phyloP scores from a whole-genome alignment of 2,888 invertebrate species.

The Escarpia spicata region DNA sequence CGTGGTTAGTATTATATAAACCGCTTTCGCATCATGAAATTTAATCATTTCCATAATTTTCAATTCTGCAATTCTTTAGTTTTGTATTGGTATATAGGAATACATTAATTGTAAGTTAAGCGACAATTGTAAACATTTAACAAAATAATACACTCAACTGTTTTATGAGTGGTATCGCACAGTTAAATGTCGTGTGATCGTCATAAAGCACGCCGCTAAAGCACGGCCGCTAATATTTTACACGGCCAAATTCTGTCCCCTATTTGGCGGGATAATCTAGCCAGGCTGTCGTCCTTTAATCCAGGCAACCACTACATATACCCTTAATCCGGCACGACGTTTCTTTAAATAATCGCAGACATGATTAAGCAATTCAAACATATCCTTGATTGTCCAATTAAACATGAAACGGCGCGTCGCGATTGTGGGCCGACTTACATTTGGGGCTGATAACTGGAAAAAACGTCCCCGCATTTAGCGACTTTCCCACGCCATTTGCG shows the following conservation, averaged over 20 bases:
- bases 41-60: too few species aligned
- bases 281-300: neutral
- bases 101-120: too few species aligned
- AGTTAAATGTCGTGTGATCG: neutral
- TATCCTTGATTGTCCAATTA: constrained; percentile 5
- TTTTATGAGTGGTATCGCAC: neutral
- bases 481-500: constrained; percentile 12
- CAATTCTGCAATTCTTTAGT: too few species aligned
- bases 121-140: too few species aligned
- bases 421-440: neutral
- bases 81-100: too few species aligned
- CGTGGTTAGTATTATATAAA: too few species aligned
- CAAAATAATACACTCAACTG: neutral
- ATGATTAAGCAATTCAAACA: constrained; percentile 16
- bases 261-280: neutral
- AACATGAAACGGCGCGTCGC: constrained; percentile 9
- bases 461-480: neutral
- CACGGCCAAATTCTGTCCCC: neutral
- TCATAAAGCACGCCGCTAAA: neutral
- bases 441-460: constrained; percentile 8
- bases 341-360: neutral
- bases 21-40: too few species aligned
- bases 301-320: neutral
- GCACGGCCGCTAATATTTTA: neutral
- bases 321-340: neutral